Conservation (phyloP, 2,888 invertebrate genomes). For the Cinara cedri region DNA sequence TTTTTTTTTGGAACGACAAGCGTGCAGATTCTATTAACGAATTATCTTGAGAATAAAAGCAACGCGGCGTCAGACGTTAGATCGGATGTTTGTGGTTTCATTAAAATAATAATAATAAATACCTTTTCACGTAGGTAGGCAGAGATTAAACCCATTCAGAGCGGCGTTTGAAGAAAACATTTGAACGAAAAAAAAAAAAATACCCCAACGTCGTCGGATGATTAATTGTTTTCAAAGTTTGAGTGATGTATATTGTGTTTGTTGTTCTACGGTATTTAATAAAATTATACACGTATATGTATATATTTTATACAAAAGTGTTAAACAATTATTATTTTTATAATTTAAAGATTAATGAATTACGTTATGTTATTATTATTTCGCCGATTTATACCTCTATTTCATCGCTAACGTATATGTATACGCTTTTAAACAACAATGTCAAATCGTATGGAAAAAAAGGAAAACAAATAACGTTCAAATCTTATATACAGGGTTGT, state of each 20-base stretch:
- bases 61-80: neutral
- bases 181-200: neutral
- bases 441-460: neutral
- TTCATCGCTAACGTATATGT: too few species aligned
- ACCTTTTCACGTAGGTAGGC: neutral
- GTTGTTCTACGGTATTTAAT: slow-evolving; percentile 1
- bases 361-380: too few species aligned
- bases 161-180: neutral
- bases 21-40: neutral
- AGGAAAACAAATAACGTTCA: slow-evolving; percentile 5
- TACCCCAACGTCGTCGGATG: neutral
- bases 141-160: neutral
- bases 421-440: neutral
- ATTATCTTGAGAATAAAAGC: neutral
- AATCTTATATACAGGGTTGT: too few species aligned
- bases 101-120: neutral
- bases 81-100: neutral
- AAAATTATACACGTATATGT: neutral
- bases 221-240: slow-evolving; percentile 22
- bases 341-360: slow-evolving; percentile 19
- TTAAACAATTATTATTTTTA: slow-evolving; percentile 20
- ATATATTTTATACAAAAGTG: neutral
- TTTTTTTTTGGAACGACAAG: neutral
- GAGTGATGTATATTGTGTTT: neutral
- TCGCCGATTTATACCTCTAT: neutral